Conservation (phyloP, 2,888 invertebrate species). For the Caenorhabditis sp. region DNA sequence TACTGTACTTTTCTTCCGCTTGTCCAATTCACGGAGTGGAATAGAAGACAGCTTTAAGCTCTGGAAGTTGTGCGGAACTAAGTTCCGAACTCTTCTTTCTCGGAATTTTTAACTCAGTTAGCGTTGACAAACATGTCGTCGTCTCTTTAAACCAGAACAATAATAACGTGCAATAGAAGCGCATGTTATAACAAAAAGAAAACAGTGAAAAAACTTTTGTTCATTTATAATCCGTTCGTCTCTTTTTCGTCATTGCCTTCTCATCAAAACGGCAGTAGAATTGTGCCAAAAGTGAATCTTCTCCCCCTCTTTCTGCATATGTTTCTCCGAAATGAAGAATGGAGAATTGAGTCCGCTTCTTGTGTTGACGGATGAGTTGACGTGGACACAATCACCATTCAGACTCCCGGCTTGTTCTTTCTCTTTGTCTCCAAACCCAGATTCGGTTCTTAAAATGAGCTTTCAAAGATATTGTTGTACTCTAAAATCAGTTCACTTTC, state of each 20-base stretch:
- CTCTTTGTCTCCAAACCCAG: constrained; percentile 5
- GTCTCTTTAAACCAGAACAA: constrained; percentile 35
- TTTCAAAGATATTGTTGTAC: no score
- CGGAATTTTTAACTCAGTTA: constrained; percentile 29
- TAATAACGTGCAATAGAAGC: constrained; percentile 40
- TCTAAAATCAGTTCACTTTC: constrained; percentile 8
- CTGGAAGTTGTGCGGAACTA: not conserved
- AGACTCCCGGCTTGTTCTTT: constrained; percentile 16
- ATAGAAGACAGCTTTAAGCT: no score
- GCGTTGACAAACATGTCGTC: constrained; percentile 37
- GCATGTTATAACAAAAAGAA: constrained; percentile 25
- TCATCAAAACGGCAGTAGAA: constrained; percentile 14
- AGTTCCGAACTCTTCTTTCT: constrained; percentile 30
- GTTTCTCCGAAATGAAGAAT: constrained; percentile 51
- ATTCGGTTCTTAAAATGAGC: constrained; percentile 16
- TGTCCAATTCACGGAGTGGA: no score
- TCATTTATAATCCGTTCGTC: constrained; percentile 36
- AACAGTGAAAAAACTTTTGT: constrained; percentile 2
- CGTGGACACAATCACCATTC: constrained; percentile 48
- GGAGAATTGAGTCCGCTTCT: constrained; percentile 36
- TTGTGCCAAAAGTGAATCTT: constrained; percentile 26
- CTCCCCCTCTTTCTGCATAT: constrained; percentile 35
- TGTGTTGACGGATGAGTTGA: constrained; percentile 55
- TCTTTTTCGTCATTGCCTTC: constrained; percentile 17
- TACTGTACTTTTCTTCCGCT: not conserved